Conservation (phyloP, 2,113 vertebrate genomes). For the Carollia perspicillata region DNA sequence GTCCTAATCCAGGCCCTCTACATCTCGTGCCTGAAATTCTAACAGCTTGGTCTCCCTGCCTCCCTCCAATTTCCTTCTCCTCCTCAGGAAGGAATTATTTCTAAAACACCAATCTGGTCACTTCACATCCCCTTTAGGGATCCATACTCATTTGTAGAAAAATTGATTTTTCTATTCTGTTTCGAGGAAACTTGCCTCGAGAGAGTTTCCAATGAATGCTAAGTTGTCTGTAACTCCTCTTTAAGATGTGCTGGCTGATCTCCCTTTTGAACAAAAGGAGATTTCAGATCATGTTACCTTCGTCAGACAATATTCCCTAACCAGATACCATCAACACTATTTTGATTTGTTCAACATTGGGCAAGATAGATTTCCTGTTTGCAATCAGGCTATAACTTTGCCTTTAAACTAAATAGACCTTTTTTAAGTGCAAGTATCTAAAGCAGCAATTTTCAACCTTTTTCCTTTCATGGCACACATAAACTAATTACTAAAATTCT, state of each 20-base stretch:
- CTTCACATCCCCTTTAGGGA: not conserved
- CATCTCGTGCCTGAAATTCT: not conserved
- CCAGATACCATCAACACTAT: not conserved
- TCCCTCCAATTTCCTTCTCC: not conserved
- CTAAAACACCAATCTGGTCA: not conserved
- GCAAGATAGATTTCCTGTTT: not conserved
- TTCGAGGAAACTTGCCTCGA: not conserved
- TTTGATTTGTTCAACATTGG: not conserved
- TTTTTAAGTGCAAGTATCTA: not conserved
- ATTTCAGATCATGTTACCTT: not conserved
- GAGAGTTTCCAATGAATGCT: not conserved
- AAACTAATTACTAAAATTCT: too few relatives aligned
- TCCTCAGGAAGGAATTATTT: not conserved
- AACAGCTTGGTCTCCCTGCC: not conserved
- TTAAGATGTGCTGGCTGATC: not conserved
- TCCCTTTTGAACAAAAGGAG: not conserved
- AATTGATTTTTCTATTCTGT: not conserved
- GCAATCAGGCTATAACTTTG: not conserved
- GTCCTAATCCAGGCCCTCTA: not conserved
- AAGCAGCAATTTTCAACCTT: not conserved
- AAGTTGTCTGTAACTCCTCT: not conserved
- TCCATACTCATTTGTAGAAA: not conserved
- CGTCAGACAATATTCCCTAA: not conserved
- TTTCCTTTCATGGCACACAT: too few relatives aligned
- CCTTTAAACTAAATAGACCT: not conserved